Base-by-base conservation (phyloP, 37 sponge, comb jelly and placozoan species). In the Aplysina aerophoba region DNA sequence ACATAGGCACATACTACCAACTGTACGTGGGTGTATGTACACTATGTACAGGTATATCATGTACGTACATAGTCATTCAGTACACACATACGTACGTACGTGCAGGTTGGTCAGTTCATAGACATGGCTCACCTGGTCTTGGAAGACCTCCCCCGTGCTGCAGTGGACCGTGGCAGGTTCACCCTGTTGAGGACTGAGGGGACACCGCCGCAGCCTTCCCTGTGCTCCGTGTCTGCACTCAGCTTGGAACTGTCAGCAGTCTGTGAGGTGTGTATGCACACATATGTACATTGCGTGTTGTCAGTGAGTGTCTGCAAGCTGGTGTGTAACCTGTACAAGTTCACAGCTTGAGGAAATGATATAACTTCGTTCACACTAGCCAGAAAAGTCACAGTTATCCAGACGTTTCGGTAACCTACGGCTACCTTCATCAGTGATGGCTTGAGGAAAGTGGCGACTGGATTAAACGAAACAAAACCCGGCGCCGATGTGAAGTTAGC, bases 41-140 rank as follows among this genome's bases (percentile, higher is more conserved):
- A 16, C 27, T 30, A 25, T 11, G 11, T 57, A n/a, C 11, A 62
- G 4, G 4, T 22, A 17, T 6, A 34, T 58, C 16, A 31, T 60
- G 4, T 62, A 30, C 38, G 20, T 74, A 12, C 69, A 50, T 81
- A 15, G 31, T 62, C 12, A 4, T 25, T 2, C 12, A 14, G 25
- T 25, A 4, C 11, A 62, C 11, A 8, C 12, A 1, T 19, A 6
- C 53, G 25, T 25, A 4, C 11, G 11, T 62, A 8, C 12, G 3
- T 19, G 20, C 53, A 92, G 92, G 56, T 55, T 56, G 90, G 90
- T 0, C 20, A 27, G 4, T 91, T 67, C 57, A 33, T 59, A 13
- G 88, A 91, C 44, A 56, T 87, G 83, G 88, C 63, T 34, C 78
- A 92, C 69, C 80, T 92, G 12, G 78, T 82, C 25, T 6, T 92